These are phyloP conservation scores for Apostichopus parvimensis DNA, from an alignment of 35 echinoderm and acorn worm genomes.

Conservation along the genomic window DNA sequence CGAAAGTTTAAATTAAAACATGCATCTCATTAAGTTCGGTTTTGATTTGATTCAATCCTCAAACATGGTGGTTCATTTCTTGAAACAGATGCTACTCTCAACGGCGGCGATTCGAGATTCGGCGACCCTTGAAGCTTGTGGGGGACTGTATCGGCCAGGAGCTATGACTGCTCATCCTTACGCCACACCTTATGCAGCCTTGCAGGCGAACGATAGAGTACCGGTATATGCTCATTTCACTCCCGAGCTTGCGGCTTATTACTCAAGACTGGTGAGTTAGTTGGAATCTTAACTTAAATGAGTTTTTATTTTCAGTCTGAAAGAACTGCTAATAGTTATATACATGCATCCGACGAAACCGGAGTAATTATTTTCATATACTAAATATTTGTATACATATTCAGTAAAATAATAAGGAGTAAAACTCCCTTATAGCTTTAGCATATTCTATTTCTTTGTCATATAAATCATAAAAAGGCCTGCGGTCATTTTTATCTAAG, in stretches of 20 bases:
- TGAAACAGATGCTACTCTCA: constrained; percentile 38
- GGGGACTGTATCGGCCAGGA: constrained; percentile 45
- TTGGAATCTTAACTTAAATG: too few species aligned
- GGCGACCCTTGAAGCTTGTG: constrained; percentile 46
- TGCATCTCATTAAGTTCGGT: background rate
- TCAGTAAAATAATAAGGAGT: too few species aligned
- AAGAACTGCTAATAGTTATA: too few species aligned
- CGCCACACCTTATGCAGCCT: constrained; percentile 71
- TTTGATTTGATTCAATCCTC: background rate
- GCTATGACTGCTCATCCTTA: constrained; percentile 45
- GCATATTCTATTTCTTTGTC: too few species aligned
- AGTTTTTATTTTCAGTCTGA: too few species aligned
- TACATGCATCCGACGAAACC: too few species aligned
- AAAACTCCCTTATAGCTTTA: too few species aligned
- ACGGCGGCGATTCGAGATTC: constrained; percentile 32
- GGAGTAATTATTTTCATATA: too few species aligned
- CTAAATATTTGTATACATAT: too few species aligned
- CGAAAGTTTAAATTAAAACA: too few species aligned
- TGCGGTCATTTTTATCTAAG: too few species aligned
- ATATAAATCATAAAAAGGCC: too few species aligned
- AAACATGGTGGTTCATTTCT: background rate
- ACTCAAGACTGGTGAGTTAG: constrained; percentile 78
- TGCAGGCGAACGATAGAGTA: constrained; percentile 57
- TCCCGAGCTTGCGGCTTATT: constrained; percentile 82
- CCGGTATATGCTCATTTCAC: constrained; percentile 70